Evolutionary conservation across 2,113 vertebrate genomes (phyloP).

Genomic region (Oreochromis aureus): DNA sequence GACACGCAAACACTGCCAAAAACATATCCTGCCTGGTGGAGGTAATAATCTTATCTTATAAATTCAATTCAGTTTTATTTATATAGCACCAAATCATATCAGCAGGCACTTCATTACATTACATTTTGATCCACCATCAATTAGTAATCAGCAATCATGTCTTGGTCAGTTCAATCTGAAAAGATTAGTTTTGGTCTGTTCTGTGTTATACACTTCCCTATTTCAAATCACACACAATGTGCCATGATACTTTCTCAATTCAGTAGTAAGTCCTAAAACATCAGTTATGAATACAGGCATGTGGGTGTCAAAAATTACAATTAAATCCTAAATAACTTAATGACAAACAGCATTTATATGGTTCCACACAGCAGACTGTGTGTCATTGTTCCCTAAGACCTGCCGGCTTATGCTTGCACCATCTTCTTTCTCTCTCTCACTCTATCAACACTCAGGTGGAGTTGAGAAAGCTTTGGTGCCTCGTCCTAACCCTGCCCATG

Average conservation of each 20-base stretch:
- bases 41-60: not conserved
- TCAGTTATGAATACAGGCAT: not conserved
- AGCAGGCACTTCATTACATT: not conserved
- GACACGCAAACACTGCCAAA: not conserved
- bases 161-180: not conserved
- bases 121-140: not conserved
- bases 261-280: not conserved
- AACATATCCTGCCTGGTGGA: not conserved
- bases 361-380: not conserved
- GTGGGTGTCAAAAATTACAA: not conserved
- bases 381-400: not conserved
- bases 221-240: not conserved
- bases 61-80: not conserved
- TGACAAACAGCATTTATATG: not conserved
- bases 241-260: not conserved
- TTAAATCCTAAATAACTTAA: not conserved
- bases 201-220: not conserved
- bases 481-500: not conserved
- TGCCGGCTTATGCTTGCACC: not conserved
- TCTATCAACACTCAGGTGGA: not conserved
- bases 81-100: not conserved
- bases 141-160: not conserved
- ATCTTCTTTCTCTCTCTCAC: not conserved
- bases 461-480: not conserved
- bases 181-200: not conserved